A percentile compares a stretch with the other conserved stretches of the same genome.
Conservation (phyloP, 2,113 vertebrate genomes). For the Scalopus aquaticus region DNA sequence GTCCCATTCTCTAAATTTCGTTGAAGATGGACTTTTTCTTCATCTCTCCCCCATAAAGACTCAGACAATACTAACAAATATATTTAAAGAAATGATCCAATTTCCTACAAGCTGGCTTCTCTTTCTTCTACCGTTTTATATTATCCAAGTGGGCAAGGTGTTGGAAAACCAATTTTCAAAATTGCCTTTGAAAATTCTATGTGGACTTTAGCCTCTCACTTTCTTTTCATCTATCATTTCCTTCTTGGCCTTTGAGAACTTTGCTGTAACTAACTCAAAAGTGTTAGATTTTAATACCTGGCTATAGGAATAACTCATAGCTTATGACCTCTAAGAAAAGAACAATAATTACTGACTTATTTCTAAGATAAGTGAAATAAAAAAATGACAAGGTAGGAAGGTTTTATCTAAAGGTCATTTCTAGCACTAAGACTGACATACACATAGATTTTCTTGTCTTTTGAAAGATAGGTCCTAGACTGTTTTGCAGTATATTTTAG, state of each 20-base stretch:
- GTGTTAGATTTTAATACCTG: constrained; percentile 22
- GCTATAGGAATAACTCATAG: background rate
- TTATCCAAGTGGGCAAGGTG: background rate
- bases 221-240: background rate
- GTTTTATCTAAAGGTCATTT: constrained; percentile 12
- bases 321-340: constrained; percentile 7
- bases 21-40: background rate
- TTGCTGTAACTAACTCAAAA: constrained; percentile 13
- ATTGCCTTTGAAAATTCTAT: background rate
- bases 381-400: background rate
- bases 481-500: background rate
- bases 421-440: background rate
- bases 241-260: background rate
- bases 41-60: background rate
- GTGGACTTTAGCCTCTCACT: no score
- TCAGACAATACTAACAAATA: background rate
- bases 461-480: background rate
- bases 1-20: background rate
- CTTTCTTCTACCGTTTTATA: background rate
- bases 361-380: constrained; percentile 21
- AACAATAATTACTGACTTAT: background rate
- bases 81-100: background rate
- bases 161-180: background rate
- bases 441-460: background rate
- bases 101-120: background rate